A percentile compares a stretch with the other conserved stretches of the same genome.
Conservation (phyloP, 2,888 invertebrate genomes). For the Drosophila vallismaia region DNA sequence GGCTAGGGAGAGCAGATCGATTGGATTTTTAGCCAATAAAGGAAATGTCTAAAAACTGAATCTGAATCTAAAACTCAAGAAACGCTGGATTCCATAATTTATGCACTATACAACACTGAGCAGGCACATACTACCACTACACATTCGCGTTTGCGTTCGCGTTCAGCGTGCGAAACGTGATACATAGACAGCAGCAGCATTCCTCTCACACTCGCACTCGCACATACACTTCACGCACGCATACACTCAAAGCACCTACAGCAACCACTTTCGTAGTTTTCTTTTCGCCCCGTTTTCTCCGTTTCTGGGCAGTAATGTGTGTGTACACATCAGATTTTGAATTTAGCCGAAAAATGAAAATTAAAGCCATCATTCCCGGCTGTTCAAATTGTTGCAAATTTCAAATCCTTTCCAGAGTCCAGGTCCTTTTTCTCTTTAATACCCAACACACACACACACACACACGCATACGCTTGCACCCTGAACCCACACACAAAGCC, state of each 20-base stretch:
- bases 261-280: slow-evolving; percentile 76
- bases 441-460: slow-evolving; percentile 17
- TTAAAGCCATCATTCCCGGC: slow-evolving; percentile 2
- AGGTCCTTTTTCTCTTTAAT: slow-evolving; percentile 26
- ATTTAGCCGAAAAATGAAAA: slow-evolving; percentile 25
- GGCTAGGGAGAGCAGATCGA: slow-evolving; percentile 63
- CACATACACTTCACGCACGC: slow-evolving; percentile 35
- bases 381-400: slow-evolving; percentile 32
- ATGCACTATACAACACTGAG: slow-evolving; percentile 72
- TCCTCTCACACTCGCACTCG: slow-evolving; percentile 64
- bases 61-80: slow-evolving; percentile 18
- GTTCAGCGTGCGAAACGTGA: slow-evolving; percentile 66
- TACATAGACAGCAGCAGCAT: slow-evolving; percentile 71
- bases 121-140: slow-evolving; percentile 29
- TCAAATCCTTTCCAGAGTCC: slow-evolving; percentile 13
- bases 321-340: slow-evolving; percentile 39
- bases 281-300: slow-evolving; percentile 56
- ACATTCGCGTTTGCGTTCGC: background rate
- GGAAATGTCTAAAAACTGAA: slow-evolving; percentile 49
- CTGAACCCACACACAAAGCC: slow-evolving; percentile 35
- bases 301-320: slow-evolving; percentile 49
- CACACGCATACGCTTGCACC: slow-evolving; percentile 23
- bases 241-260: slow-evolving; percentile 56
- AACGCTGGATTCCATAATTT: slow-evolving; percentile 55
- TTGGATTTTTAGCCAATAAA: slow-evolving; percentile 50